A percentile compares a stretch with the other conserved stretches of the same genome.
Conservation (phyloP, 2,797 vertebrate genomes). For the Balearica regulorum region DNA sequence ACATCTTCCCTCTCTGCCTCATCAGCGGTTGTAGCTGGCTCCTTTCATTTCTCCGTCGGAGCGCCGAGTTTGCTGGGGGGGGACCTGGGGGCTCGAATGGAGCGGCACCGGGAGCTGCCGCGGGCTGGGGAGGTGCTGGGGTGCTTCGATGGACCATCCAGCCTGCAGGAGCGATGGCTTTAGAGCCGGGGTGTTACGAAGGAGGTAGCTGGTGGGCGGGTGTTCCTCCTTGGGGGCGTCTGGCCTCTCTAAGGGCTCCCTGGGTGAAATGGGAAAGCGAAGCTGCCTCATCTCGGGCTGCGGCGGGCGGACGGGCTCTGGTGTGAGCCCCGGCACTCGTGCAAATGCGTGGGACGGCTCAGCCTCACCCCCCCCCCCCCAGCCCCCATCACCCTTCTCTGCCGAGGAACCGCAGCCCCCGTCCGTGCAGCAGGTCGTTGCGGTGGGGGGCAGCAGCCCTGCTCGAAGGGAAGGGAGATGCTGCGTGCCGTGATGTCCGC, state of each 20-base stretch:
- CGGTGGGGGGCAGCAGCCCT: neutral
- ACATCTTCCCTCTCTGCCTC: neutral
- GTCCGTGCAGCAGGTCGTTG: accelerated
- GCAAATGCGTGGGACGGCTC: accelerated
- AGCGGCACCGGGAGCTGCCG: neutral
- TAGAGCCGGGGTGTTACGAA: accelerated
- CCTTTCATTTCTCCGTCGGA: accelerated
- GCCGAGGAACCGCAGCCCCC: accelerated
- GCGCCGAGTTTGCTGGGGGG: neutral
- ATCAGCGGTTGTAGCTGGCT: accelerated
- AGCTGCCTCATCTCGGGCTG: neutral
- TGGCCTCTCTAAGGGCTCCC: neutral
- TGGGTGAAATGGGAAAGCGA: accelerated
- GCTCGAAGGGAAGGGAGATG: neutral
- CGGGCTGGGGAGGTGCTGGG: neutral
- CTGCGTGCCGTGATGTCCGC: accelerated
- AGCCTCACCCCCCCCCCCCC: neutral
- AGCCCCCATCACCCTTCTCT: neutral
- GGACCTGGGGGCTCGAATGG: neutral
- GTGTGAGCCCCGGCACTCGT: neutral
- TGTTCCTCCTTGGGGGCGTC: neutral
- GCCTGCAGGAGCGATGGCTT: neutral
- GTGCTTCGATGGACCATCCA: neutral
- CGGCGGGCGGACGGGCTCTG: neutral
- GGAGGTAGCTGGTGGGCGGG: neutral